These are phyloP conservation scores for Danio jaintianensis DNA, from an alignment of 2,797 vertebrate genomes.

Conservation along the genomic window DNA sequence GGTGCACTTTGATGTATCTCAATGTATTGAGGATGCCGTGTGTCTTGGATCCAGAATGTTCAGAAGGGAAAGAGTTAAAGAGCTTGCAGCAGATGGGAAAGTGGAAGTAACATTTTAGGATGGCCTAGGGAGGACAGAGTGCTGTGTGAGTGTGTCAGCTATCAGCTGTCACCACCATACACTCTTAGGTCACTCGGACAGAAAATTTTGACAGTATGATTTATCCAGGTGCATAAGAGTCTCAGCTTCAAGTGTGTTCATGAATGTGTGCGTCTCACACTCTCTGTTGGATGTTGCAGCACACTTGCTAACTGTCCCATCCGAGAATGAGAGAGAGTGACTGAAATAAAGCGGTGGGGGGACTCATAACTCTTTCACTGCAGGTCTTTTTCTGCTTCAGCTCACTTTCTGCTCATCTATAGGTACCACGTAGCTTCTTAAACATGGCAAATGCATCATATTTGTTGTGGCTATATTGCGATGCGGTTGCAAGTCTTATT, in stretches of 20 bases:
- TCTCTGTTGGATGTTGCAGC: constrained; percentile 35
- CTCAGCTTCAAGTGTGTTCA: not conserved
- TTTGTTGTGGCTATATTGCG: not conserved
- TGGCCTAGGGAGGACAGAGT: constrained; percentile 50
- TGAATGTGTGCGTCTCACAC: constrained; percentile 26
- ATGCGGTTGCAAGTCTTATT: not conserved
- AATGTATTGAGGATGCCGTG: constrained; percentile 7
- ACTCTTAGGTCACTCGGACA: constrained; percentile 24
- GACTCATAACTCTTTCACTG: constrained; percentile 51
- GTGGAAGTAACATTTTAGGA: constrained; percentile 55
- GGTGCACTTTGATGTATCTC: constrained; percentile 12
- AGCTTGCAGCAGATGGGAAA: constrained; percentile 63
- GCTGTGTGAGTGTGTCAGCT: constrained; percentile 43
- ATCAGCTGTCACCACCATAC: constrained; percentile 43
- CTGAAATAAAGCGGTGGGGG: constrained; percentile 4
- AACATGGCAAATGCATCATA: not conserved
- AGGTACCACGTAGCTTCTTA: not conserved
- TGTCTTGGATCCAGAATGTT: constrained; percentile 6
- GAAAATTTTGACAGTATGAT: constrained; percentile 56
- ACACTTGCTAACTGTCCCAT: constrained; percentile 35
- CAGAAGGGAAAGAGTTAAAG: constrained; percentile 56
- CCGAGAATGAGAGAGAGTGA: constrained; percentile 10
- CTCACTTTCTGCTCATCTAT: not conserved
- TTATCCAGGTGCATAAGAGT: constrained; percentile 49
- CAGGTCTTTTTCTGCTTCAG: constrained; percentile 47